Conservation (phyloP, 2,113 vertebrate species). For the Ailuropoda melanoleuca region DNA sequence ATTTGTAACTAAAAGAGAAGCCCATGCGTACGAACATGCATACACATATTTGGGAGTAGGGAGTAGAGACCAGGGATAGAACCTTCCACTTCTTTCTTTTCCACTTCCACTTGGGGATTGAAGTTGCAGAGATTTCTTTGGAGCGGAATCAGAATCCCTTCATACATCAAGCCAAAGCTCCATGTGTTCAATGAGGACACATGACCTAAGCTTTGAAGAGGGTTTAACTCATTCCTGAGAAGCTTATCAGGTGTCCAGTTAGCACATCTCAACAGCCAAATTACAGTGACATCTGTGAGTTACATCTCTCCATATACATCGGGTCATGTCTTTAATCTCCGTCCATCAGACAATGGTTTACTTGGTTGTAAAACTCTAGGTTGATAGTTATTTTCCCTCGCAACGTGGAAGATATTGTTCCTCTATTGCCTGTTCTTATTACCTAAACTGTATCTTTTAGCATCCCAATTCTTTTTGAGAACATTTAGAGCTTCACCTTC, state of each 20-base stretch:
- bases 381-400: not conserved
- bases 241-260: not conserved
- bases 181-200: not conserved
- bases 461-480: not conserved
- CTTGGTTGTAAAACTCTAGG: not conserved
- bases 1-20: not conserved
- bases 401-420: not conserved
- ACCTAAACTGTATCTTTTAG: not conserved
- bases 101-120: not conserved
- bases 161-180: not conserved
- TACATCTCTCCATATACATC: not conserved
- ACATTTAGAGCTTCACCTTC: not conserved
- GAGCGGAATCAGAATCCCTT: not conserved
- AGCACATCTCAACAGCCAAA: not conserved
- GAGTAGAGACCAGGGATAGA: not conserved
- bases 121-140: not conserved
- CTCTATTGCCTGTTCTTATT: not conserved
- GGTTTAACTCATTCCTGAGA: not conserved
- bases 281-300: not conserved
- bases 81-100: not conserved
- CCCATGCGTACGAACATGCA: not conserved
- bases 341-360: not conserved
- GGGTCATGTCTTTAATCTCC: not conserved
- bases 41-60: no score
- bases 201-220: not conserved